Conservation (phyloP, 2,113 vertebrate genomes). For the Eurystomus gularis region DNA sequence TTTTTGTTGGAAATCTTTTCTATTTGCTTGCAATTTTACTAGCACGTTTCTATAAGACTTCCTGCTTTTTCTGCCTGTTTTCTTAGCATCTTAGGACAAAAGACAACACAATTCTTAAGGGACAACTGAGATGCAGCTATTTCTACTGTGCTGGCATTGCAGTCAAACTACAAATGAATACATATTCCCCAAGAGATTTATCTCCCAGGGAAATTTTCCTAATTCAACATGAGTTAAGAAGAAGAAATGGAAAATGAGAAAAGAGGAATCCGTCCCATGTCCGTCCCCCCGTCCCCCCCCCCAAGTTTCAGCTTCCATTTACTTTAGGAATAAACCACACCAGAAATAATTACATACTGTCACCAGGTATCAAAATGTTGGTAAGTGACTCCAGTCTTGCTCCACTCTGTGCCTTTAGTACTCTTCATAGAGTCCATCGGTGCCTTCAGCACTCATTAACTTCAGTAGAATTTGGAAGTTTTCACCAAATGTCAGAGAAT, state of each 20-base stretch:
- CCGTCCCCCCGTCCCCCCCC: accelerated
- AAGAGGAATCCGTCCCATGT: no score
- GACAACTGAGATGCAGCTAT: constrained; percentile 23
- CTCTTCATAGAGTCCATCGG: accelerated
- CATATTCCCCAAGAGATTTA: neutral
- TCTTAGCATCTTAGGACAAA: constrained; percentile 5
- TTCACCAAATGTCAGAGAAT: neutral
- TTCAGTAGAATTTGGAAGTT: neutral
- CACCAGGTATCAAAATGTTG: neutral
- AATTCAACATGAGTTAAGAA: neutral
- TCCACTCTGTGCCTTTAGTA: neutral
- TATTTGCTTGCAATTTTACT: neutral
- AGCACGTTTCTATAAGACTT: neutral
- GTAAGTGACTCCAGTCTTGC: neutral
- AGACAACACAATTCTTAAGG: constrained; percentile 19
- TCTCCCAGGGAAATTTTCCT: neutral
- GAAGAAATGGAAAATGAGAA: neutral
- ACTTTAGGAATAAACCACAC: neutral
- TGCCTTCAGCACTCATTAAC: neutral
- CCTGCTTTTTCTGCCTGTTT: neutral
- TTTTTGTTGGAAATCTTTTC: constrained; percentile 9
- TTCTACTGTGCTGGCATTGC: constrained; percentile 14
- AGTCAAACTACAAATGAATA: constrained; percentile 36
- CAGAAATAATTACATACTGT: neutral
- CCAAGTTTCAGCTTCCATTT: neutral